Base-by-base conservation (phyloP, 2,888 invertebrate genomes). In the Melinopterus prodromus region DNA sequence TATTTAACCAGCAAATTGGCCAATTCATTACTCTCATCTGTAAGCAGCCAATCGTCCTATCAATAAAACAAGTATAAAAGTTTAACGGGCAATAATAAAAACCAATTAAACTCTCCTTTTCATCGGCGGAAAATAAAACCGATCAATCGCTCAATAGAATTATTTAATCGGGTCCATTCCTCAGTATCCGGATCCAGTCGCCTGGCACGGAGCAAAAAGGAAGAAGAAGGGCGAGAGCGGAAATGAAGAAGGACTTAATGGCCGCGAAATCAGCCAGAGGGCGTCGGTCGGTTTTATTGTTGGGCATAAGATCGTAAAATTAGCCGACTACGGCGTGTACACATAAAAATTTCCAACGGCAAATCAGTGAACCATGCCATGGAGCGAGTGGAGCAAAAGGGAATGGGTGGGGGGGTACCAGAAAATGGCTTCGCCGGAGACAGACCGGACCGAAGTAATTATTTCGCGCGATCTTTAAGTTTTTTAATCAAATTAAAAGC, bases 401-500 rank as follows among this genome's bases (percentile, higher is more conserved):
- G 53, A 53, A 1, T 1, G 1, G 53, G 53, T 53, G 53, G 53
- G 6, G 38, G 12, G 53, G 53, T 9, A 9, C 3, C 12, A 12
- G 53, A 53, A 53, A 26, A 26, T 7, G 53, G 53, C 9, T 53
- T 53, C 9, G 9, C 12, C 5, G 53, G 53, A 53, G 53, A 53
- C 53, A 7, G 53, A 53, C 2, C 7, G 53, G 53, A 4, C 1
- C 53, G 53, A 53, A 53, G 53, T 53, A 53, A 53, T 53, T 53
- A 53, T 53, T 53, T 53, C 53, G 2, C 9, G 12, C 53, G 53
- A 53, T 53, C 53, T 53, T 53, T 53, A 53, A 53, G 53, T 53
- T 53, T 53, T 53, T 53, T 53, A 53, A 53, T 53, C 53, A 53
- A 53, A 53, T 53, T 53, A 53, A 53, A 53, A 53, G 53, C 53